These are phyloP conservation scores for Gadopsis bispinosus DNA, from an alignment of 2,797 vertebrate genomes.

Conservation along the genomic window DNA sequence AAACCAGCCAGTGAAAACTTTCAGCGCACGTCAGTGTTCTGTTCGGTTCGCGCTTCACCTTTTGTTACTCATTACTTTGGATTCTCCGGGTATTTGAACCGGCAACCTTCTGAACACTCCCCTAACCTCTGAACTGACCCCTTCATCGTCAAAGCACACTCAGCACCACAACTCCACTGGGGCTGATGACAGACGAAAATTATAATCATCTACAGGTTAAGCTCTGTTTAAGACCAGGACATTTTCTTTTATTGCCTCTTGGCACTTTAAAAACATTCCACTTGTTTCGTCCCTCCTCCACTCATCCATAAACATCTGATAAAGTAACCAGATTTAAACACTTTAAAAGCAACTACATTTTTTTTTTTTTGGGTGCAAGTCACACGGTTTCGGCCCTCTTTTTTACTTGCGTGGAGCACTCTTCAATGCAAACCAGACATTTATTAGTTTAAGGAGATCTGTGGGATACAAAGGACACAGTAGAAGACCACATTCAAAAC, in stretches of 20 bases:
- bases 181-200: conserved; percentile 43
- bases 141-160: conserved; percentile 13
- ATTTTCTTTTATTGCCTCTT: conserved; percentile 66
- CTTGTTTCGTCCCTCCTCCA: conserved; percentile 54
- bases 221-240: conserved; percentile 56
- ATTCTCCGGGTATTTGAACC: neutral
- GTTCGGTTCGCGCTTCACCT: neutral
- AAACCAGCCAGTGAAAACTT: neutral
- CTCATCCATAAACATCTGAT: conserved; percentile 66
- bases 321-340: conserved; percentile 71
- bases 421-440: conserved; percentile 71
- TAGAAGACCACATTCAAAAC: conserved; percentile 62
- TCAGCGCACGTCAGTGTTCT: neutral
- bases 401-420: conserved; percentile 32
- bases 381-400: conserved; percentile 12
- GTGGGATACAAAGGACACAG: conserved; percentile 56
- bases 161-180: conserved; percentile 6
- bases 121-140: neutral
- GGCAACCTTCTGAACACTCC: neutral
- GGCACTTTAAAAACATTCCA: conserved; percentile 67
- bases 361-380: conserved; percentile 55
- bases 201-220: conserved; percentile 43
- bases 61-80: neutral
- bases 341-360: conserved; percentile 58
- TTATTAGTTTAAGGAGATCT: conserved; percentile 68